Percentiles rank a stretch among this genome's conserved stretches.
These are phyloP conservation scores for Enhydra lutris DNA, from an alignment of 2,113 vertebrate genomes.

Conservation along the genomic window DNA sequence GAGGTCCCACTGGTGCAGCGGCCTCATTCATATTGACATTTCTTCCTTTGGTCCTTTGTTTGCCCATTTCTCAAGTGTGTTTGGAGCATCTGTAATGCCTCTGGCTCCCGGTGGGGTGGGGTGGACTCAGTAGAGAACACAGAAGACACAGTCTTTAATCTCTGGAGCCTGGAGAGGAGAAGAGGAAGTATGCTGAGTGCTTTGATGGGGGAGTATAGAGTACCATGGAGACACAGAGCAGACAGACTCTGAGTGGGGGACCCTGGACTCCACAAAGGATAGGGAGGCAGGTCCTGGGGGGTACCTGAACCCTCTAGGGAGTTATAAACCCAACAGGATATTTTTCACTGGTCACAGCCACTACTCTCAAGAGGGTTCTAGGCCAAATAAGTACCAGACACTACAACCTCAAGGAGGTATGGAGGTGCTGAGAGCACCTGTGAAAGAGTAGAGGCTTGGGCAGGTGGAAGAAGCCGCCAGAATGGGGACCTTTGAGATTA, in stretches of 20 bases:
- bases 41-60: not conserved
- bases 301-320: not conserved
- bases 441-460: not conserved
- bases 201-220: not conserved
- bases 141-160: not conserved
- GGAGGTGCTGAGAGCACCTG: not conserved
- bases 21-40: not conserved
- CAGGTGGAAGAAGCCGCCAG: too few species aligned
- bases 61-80: not conserved
- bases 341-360: not conserved
- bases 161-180: not conserved
- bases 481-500: not conserved
- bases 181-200: not conserved
- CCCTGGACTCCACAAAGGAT: not conserved
- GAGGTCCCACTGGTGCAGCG: accelerated
- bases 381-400: not conserved
- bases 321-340: not conserved
- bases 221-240: not conserved
- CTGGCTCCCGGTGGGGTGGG: not conserved
- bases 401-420: not conserved
- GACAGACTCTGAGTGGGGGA: not conserved
- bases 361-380: not conserved
- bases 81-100: not conserved
- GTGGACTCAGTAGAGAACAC: not conserved
- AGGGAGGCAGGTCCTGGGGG: not conserved